Conservation (phyloP, 2,888 invertebrate species). For the Brenthis daphne region DNA sequence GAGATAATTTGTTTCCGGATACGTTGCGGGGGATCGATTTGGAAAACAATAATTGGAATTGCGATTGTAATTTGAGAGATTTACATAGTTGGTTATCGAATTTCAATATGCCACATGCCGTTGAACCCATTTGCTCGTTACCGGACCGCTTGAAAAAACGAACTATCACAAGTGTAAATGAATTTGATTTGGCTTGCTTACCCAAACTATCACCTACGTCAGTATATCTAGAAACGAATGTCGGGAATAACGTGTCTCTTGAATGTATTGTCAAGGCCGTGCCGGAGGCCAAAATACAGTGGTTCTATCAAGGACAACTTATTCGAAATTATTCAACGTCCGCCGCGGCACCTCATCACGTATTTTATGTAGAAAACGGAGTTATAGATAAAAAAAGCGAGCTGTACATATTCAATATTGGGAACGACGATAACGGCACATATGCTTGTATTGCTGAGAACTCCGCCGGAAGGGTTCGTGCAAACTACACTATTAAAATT, state of each 20-base stretch:
- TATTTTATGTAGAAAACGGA: constrained; percentile 88
- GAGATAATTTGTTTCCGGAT: constrained; percentile 87
- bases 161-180: constrained; percentile 85
- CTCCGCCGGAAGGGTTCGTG: constrained; percentile 89
- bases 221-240: constrained; percentile 88
- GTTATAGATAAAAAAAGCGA: constrained; percentile 89
- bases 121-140: constrained; percentile 89
- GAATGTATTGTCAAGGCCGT: constrained; percentile 90
- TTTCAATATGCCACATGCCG: constrained; percentile 89
- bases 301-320: constrained; percentile 92
- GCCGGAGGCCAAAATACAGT: constrained; percentile 90
- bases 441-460: constrained; percentile 94
- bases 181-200: constrained; percentile 89
- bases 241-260: constrained; percentile 91
- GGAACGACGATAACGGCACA: constrained; percentile 91
- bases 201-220: constrained; percentile 90
- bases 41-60: constrained; percentile 94
- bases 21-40: constrained; percentile 90
- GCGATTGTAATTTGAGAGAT: constrained; percentile 91
- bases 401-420: constrained; percentile 89
- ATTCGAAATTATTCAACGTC: constrained; percentile 88
- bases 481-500: constrained; percentile 91
- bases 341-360: constrained; percentile 85
- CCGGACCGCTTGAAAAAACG: constrained; percentile 86
- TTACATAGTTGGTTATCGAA: constrained; percentile 89